Percentiles rank a stretch among this genome's conserved stretches.
phyloP scores from a whole-genome alignment of 1,140 invertebrate genomes.

The Drosophila paulistorum region DNA sequence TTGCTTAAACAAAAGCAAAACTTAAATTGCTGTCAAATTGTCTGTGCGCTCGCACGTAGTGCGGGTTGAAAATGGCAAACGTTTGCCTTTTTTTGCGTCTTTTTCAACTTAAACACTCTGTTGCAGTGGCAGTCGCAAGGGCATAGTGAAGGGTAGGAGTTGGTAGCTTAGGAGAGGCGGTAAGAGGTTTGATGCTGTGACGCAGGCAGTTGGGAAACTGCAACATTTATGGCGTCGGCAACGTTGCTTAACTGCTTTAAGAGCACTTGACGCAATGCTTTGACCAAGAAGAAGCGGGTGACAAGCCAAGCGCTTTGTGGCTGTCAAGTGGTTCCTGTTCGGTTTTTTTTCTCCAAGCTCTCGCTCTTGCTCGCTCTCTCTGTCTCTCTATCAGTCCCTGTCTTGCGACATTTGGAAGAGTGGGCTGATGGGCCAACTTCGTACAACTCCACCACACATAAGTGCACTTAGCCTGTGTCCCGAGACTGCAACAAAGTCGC shows the following conservation, averaged over 20 bases:
- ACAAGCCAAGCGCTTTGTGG: conserved; percentile 78
- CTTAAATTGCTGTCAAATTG: conserved; percentile 79
- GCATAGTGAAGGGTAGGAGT: not conserved
- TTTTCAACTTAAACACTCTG: conserved; percentile 56
- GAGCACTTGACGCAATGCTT: conserved; percentile 73
- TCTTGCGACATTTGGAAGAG: not conserved
- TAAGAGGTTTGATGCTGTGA: conserved; percentile 16
- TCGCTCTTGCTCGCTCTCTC: not conserved
- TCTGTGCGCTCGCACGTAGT: conserved; percentile 32
- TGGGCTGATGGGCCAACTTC: conserved; percentile 36
- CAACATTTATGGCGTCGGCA: conserved; percentile 75
- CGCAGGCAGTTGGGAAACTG: conserved; percentile 40
- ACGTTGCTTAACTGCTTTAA: conserved; percentile 74
- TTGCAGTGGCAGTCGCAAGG: conserved; percentile 22
- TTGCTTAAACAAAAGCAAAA: conserved; percentile 80
- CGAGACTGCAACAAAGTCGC: conserved; percentile 59
- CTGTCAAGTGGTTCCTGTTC: conserved; percentile 61
- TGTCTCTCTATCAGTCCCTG: conserved; percentile 25
- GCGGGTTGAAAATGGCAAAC: conserved; percentile 54
- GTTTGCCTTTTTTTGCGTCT: conserved; percentile 47
- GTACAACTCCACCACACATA: conserved; percentile 62
- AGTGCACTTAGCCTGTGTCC: conserved; percentile 57
- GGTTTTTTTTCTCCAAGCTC: not conserved
- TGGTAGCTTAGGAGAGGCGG: not conserved
- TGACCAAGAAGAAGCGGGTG: conserved; percentile 74